Conservation (phyloP, 1,140 invertebrate genomes). For the Paralvinella palmiformis region DNA sequence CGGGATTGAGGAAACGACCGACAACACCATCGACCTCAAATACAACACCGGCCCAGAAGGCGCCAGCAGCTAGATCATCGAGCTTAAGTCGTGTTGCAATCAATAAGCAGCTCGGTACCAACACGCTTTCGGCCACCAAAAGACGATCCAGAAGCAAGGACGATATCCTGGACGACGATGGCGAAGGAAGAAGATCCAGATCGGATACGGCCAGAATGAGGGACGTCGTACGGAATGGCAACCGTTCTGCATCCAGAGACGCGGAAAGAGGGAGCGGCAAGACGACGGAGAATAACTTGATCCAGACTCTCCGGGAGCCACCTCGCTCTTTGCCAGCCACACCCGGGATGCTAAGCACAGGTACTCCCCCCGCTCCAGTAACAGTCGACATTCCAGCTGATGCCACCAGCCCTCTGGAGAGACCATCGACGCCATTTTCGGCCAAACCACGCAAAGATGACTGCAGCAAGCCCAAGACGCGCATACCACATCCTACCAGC, state of each 20-base stretch:
- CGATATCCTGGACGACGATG: neutral
- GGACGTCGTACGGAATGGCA: neutral
- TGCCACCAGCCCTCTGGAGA: neutral
- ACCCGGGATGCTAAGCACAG: neutral
- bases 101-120: neutral
- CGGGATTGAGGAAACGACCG: neutral
- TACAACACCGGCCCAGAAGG: neutral
- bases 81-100: neutral
- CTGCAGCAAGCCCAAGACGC: neutral
- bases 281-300: neutral
- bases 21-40: neutral
- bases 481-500: neutral
- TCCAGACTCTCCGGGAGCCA: neutral
- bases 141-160: neutral
- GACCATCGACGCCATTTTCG: neutral
- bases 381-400: too few relatives aligned
- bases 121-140: neutral
- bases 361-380: neutral
- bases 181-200: neutral
- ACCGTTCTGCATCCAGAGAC: neutral
- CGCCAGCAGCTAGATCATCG: neutral
- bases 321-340: neutral
- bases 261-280: neutral
- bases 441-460: constrained; percentile 7
- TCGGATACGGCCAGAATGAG: neutral